These are phyloP conservation scores for Molorchus minor DNA, from an alignment of 2,888 invertebrate species.

Conservation along the genomic window DNA sequence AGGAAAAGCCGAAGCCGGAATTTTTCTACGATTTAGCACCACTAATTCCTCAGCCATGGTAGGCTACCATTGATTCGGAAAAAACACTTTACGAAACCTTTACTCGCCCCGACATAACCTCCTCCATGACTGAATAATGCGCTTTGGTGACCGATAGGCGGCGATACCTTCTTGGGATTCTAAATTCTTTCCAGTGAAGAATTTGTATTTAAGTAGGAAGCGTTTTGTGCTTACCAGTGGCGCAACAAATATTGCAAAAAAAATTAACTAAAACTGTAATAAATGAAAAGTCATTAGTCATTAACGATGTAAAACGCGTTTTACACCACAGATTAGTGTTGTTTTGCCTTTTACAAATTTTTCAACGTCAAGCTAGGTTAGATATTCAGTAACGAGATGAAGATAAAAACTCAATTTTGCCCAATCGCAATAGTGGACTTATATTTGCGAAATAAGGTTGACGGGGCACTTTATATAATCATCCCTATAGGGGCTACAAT, in stretches of 20 bases:
- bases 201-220: too few species aligned
- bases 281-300: too few species aligned
- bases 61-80: constrained; percentile 58
- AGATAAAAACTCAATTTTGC: not conserved
- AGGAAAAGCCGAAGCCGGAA: constrained; percentile 92
- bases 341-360: too few species aligned
- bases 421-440: not conserved
- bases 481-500: too few species aligned
- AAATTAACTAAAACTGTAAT: not conserved
- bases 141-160: constrained; percentile 43
- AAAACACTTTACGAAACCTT: constrained; percentile 46
- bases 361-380: too few species aligned
- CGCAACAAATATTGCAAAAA: not conserved
- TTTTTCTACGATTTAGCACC: constrained; percentile 87
- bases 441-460: not conserved
- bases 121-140: constrained; percentile 55
- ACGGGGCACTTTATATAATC: too few species aligned
- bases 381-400: too few species aligned
- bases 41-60: constrained; percentile 90
- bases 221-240: too few species aligned
- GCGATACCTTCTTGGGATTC: constrained; percentile 36
- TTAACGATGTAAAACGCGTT: too few species aligned
- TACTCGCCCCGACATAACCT: constrained; percentile 58
- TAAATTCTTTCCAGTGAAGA: constrained; percentile 18
- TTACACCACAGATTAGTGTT: too few species aligned